A percentile compares a stretch with the other conserved stretches of the same genome.
phyloP scores from a whole-genome alignment of 2,888 invertebrate genomes.

The Malthinus seriepunctatus region DNA sequence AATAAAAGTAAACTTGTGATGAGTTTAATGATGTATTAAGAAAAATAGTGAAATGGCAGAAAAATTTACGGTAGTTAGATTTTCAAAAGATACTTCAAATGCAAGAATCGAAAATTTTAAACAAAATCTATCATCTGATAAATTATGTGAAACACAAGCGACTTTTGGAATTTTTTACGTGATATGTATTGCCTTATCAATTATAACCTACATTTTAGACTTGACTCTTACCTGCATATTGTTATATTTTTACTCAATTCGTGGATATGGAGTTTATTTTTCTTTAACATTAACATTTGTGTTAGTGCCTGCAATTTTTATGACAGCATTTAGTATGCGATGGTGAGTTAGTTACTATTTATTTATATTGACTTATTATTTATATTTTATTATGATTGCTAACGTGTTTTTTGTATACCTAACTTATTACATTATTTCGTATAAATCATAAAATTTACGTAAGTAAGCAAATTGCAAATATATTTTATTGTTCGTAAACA shows the following conservation, averaged over 20 bases:
- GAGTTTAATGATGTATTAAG: not conserved
- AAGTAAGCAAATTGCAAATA: too few species aligned
- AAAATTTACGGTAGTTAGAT: constrained; percentile 54
- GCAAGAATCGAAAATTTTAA: constrained; percentile 53
- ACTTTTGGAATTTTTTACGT: constrained; percentile 51
- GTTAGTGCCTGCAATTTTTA: constrained; percentile 56
- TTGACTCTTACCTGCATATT: constrained; percentile 52
- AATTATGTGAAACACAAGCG: constrained; percentile 46
- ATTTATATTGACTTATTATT: not conserved
- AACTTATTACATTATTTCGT: too few species aligned
- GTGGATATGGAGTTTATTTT: constrained; percentile 54
- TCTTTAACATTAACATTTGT: constrained; percentile 58
- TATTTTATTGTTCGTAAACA: too few species aligned
- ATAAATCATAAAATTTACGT: too few species aligned
- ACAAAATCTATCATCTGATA: constrained; percentile 45
- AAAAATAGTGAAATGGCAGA: constrained; percentile 49
- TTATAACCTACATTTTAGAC: constrained; percentile 54
- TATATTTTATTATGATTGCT: not conserved
- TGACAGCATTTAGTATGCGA: constrained; percentile 58
- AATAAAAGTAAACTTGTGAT: not conserved
- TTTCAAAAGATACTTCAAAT: constrained; percentile 52
- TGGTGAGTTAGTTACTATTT: constrained; percentile 50
- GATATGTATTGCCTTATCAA: constrained; percentile 54
- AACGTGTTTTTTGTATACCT: too few species aligned
- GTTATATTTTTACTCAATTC: constrained; percentile 52